phyloP scores from a whole-genome alignment of 1,140 invertebrate species.

The Drosophila kurseongensis region DNA sequence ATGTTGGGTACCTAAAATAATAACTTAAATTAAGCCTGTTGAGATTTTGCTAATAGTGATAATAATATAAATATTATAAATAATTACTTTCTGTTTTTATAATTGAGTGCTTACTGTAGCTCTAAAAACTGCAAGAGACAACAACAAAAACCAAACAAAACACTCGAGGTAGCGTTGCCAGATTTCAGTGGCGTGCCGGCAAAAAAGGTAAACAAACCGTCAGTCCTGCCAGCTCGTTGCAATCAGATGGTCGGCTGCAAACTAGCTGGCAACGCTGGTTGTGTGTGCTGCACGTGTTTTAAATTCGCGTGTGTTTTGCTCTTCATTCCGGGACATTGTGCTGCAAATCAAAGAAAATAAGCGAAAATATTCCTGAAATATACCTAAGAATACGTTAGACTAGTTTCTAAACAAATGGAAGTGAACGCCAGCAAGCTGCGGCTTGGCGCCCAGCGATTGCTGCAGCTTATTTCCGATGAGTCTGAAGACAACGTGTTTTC shows the following conservation, averaged over 20 bases:
- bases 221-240: not conserved
- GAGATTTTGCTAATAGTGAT: too few relatives aligned
- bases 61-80: not conserved
- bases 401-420: slow-evolving; percentile 49
- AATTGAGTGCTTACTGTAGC: not conserved
- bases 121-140: not conserved
- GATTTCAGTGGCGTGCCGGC: slow-evolving; percentile 11
- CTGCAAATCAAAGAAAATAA: slow-evolving; percentile 13
- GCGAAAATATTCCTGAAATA: slow-evolving; percentile 1
- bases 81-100: not conserved
- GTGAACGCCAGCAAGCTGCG: slow-evolving; percentile 68
- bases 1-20: too few relatives aligned
- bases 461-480: slow-evolving; percentile 38
- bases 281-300: slow-evolving; percentile 67
- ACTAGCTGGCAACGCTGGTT: slow-evolving; percentile 15
- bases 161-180: not conserved
- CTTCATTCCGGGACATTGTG: slow-evolving; percentile 15
- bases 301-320: slow-evolving; percentile 49
- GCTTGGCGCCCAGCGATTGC: slow-evolving; percentile 46
- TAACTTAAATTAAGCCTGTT: too few relatives aligned
- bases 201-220: slow-evolving; percentile 55
- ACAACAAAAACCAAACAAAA: slow-evolving; percentile 13
- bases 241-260: not conserved
- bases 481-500: slow-evolving; percentile 50
- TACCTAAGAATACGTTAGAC: slow-evolving; percentile 11